phyloP scores from a whole-genome alignment of 2,113 vertebrate genomes.

The Podilymbus podiceps region DNA sequence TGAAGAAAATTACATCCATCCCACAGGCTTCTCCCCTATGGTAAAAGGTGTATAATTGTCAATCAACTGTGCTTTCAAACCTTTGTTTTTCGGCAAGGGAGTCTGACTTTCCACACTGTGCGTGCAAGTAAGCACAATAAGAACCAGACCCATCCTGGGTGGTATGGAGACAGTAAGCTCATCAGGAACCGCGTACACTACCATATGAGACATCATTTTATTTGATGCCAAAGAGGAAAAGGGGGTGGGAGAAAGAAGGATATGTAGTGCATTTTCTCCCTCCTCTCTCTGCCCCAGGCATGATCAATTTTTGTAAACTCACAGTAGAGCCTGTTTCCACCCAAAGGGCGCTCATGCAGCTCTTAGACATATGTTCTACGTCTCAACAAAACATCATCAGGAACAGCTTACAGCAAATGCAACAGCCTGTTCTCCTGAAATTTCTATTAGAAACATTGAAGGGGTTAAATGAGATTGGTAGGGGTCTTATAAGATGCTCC shows the following conservation, averaged over 20 bases:
- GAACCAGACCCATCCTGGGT: slow-evolving; percentile 70
- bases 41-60: background rate
- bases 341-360: background rate
- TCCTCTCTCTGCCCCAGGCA: slow-evolving; percentile 30
- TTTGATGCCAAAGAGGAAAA: slow-evolving; percentile 59
- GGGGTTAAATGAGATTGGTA: background rate
- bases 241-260: background rate
- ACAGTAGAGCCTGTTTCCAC: slow-evolving; percentile 5
- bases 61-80: background rate
- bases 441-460: background rate
- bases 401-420: background rate
- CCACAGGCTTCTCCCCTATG: background rate
- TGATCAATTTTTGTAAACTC: background rate
- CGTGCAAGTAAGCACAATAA: slow-evolving; percentile 34
- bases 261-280: background rate
- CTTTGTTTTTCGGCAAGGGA: background rate
- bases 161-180: slow-evolving; percentile 61
- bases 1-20: background rate
- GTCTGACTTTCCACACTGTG: background rate
- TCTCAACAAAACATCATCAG: background rate
- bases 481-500: background rate
- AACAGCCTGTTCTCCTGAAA: background rate
- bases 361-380: background rate
- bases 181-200: background rate
- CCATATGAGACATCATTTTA: slow-evolving; percentile 37